Percentiles rank a stretch among this genome's conserved stretches.
These are phyloP conservation scores for Watsonalla binaria DNA, from an alignment of 2,888 invertebrate species.

Conservation along the genomic window DNA sequence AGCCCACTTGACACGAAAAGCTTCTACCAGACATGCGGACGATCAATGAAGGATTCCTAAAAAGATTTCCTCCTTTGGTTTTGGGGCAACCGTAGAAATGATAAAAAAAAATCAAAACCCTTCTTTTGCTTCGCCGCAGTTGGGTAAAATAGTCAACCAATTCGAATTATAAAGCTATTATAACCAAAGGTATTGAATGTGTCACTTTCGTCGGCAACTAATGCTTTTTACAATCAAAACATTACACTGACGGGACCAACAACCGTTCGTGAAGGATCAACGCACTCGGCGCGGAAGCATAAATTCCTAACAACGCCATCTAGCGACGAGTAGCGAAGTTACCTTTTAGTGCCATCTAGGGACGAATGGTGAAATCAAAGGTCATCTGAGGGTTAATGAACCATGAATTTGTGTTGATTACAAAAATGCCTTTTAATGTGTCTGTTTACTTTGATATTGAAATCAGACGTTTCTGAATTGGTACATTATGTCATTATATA, in stretches of 20 bases:
- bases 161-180: background rate
- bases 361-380: slow-evolving; percentile 32
- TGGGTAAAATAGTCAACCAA: too few species aligned
- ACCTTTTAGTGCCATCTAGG: slow-evolving; percentile 41
- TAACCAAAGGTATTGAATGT: slow-evolving; percentile 20
- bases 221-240: slow-evolving; percentile 27
- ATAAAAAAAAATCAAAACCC: too few species aligned
- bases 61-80: too few species aligned
- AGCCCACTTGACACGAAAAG: too few species aligned
- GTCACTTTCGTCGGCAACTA: slow-evolving; percentile 32
- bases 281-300: slow-evolving; percentile 31
- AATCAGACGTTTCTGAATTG: background rate
- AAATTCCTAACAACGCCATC: slow-evolving; percentile 17
- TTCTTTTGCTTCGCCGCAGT: too few species aligned
- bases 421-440: background rate
- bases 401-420: slow-evolving; percentile 12
- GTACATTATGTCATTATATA: background rate
- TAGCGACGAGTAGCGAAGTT: slow-evolving; percentile 36
- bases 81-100: too few species aligned
- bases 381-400: slow-evolving; percentile 37
- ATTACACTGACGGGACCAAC: slow-evolving; percentile 35
- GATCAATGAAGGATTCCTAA: too few species aligned
- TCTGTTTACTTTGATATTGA: background rate
- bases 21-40: too few species aligned
- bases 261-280: slow-evolving; percentile 50